These are phyloP conservation scores for Drosophila miranda DNA, from an alignment of 1,140 invertebrate genomes.

Conservation along the genomic window DNA sequence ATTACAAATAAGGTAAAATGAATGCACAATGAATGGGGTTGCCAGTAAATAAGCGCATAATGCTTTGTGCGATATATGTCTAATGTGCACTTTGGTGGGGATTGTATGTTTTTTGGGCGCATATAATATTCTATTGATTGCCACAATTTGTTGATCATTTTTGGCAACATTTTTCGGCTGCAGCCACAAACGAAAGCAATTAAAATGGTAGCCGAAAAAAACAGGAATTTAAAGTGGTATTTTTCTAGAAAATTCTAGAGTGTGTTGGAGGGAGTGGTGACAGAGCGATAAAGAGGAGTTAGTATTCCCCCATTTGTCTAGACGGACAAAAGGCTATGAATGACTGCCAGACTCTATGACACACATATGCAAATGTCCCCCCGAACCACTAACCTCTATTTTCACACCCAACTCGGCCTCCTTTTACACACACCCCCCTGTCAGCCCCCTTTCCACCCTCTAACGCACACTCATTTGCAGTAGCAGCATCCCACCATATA, in stretches of 20 bases:
- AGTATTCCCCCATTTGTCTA: constrained; percentile 25
- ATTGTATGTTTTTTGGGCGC: background rate
- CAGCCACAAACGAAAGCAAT: constrained; percentile 3
- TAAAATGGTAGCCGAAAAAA: background rate
- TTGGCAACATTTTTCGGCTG: background rate
- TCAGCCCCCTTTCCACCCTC: background rate
- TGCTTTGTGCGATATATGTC: constrained; percentile 29
- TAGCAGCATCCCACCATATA: constrained; percentile 40
- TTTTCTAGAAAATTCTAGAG: no score
- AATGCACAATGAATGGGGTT: constrained; percentile 21
- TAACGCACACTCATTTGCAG: constrained; percentile 5
- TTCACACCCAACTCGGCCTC: background rate
- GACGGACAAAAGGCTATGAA: constrained; percentile 14
- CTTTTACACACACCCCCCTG: no score
- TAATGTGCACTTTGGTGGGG: background rate
- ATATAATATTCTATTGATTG: background rate
- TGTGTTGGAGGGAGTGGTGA: no score
- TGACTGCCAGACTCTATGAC: constrained; percentile 6
- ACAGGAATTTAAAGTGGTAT: background rate
- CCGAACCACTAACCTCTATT: background rate
- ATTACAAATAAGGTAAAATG: constrained; percentile 35
- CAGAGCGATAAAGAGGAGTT: background rate
- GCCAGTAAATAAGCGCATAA: constrained; percentile 38
- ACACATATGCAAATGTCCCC: constrained; percentile 23
- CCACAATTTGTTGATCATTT: constrained; percentile 18